These are phyloP conservation scores for Thera britannica DNA, from an alignment of 2,888 invertebrate species.

Conservation along the genomic window DNA sequence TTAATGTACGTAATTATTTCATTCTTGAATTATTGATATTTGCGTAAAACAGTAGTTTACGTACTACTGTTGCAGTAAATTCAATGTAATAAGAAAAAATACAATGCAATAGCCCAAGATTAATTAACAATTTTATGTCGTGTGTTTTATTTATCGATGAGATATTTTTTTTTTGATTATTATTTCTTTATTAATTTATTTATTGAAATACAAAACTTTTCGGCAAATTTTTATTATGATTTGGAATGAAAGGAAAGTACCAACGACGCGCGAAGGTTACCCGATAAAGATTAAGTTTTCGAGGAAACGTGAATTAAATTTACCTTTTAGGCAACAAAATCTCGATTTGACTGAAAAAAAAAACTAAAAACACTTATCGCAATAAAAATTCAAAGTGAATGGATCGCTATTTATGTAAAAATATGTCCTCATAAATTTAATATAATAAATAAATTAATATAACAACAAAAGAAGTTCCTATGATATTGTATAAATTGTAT, in stretches of 20 bases:
- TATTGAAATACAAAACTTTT: slow-evolving; percentile 78
- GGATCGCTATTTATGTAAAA: slow-evolving; percentile 85
- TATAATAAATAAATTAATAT: slow-evolving; percentile 83
- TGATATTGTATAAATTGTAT: slow-evolving; percentile 84
- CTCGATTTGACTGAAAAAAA: slow-evolving; percentile 60
- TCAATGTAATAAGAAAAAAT: slow-evolving; percentile 72
- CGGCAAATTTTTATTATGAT: slow-evolving; percentile 64
- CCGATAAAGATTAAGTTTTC: slow-evolving; percentile 74
- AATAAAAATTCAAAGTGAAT: slow-evolving; percentile 74
- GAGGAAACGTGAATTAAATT: slow-evolving; percentile 76
- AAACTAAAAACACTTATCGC: slow-evolving; percentile 58
- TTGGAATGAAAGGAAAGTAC: slow-evolving; percentile 72
- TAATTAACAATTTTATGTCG: slow-evolving; percentile 68
- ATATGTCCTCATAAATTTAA: slow-evolving; percentile 81
- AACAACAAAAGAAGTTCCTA: slow-evolving; percentile 85
- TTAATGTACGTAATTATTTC: slow-evolving; percentile 83
- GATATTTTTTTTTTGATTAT: slow-evolving; percentile 55
- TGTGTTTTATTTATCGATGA: slow-evolving; percentile 63
- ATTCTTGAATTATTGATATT: slow-evolving; percentile 78
- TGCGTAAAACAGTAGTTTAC: slow-evolving; percentile 42
- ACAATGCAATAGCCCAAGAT: slow-evolving; percentile 83
- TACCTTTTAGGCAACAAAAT: slow-evolving; percentile 62
- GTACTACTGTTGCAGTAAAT: slow-evolving; percentile 46
- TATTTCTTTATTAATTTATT: slow-evolving; percentile 55
- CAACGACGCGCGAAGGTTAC: slow-evolving; percentile 70